These are phyloP conservation scores for Lycaena phlaeas DNA, from an alignment of 2,888 invertebrate genomes.

Conservation along the genomic window DNA sequence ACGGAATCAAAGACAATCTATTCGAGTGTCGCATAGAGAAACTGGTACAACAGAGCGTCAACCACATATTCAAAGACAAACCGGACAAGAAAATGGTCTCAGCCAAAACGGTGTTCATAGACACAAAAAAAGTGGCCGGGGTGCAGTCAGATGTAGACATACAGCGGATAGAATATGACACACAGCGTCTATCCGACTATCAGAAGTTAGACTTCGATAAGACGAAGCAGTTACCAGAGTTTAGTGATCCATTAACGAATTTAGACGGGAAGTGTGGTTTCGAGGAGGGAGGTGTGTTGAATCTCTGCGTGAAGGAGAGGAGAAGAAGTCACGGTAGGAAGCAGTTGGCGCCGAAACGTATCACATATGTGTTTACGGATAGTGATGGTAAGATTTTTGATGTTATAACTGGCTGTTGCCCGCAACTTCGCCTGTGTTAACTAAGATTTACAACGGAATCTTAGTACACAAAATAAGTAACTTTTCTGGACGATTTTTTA, in stretches of 20 bases:
- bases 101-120: slow-evolving; percentile 56
- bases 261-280: slow-evolving; percentile 11
- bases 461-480: no score
- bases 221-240: slow-evolving; percentile 12
- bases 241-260: slow-evolving; percentile 8
- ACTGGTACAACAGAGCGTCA: slow-evolving; percentile 54
- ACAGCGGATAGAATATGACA: slow-evolving; percentile 9
- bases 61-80: slow-evolving; percentile 48
- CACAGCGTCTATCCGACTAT: neutral
- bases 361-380: slow-evolving; percentile 38
- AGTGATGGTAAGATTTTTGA: slow-evolving; percentile 43
- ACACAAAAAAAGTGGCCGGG: slow-evolving; percentile 27
- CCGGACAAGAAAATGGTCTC: slow-evolving; percentile 39
- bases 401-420: no score
- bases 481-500: no score
- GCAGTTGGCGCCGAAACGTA: slow-evolving; percentile 53
- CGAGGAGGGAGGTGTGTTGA: slow-evolving; percentile 36
- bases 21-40: slow-evolving; percentile 60
- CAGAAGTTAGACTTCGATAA: neutral
- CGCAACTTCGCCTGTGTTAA: no score
- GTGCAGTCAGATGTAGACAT: no score
- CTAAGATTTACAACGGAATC: no score
- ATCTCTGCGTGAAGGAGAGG: slow-evolving; percentile 52
- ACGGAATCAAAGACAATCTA: slow-evolving; percentile 28
- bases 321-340: slow-evolving; percentile 55